Percentiles rank a stretch among this genome's conserved stretches.
These are phyloP conservation scores for Adelognathus sp. DNA, from an alignment of 2,888 invertebrate species.

Conservation along the genomic window DNA sequence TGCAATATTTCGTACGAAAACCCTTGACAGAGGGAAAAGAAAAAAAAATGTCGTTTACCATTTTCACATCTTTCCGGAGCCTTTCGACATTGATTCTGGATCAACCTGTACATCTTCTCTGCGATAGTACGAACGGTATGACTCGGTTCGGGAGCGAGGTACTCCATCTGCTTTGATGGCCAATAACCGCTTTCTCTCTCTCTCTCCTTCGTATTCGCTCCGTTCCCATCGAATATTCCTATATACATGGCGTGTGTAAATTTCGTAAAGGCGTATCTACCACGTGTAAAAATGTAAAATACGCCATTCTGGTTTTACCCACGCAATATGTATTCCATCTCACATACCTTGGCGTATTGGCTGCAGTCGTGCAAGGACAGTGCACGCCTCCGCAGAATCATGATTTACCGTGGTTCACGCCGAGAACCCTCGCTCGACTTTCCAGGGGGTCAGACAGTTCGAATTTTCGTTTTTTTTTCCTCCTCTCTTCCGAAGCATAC, in stretches of 20 bases:
- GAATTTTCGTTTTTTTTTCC: background rate
- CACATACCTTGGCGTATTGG: background rate
- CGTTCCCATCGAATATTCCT: background rate
- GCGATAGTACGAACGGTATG: conserved; percentile 18
- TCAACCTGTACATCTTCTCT: background rate
- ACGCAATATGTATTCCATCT: background rate
- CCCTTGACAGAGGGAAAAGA: too few species aligned
- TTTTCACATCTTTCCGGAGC: too few species aligned
- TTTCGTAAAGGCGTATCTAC: background rate
- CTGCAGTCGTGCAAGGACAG: conserved; percentile 9
- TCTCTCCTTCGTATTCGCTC: background rate
- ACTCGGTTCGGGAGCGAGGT: conserved; percentile 68
- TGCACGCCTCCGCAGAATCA: background rate
- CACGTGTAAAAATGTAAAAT: background rate
- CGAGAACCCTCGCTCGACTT: background rate
- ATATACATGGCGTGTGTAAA: background rate
- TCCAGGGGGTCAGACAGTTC: background rate
- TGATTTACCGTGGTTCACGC: conserved; percentile 14
- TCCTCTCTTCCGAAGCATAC: too few species aligned
- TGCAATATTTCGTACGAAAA: too few species aligned
- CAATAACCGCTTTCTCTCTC: conserved; percentile 65
- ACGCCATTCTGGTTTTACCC: background rate
- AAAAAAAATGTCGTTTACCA: too few species aligned
- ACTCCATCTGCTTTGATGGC: conserved; percentile 68
- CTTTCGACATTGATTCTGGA: too few species aligned